Conservation (phyloP, 2,888 invertebrate species). For the Luperina testacea region DNA sequence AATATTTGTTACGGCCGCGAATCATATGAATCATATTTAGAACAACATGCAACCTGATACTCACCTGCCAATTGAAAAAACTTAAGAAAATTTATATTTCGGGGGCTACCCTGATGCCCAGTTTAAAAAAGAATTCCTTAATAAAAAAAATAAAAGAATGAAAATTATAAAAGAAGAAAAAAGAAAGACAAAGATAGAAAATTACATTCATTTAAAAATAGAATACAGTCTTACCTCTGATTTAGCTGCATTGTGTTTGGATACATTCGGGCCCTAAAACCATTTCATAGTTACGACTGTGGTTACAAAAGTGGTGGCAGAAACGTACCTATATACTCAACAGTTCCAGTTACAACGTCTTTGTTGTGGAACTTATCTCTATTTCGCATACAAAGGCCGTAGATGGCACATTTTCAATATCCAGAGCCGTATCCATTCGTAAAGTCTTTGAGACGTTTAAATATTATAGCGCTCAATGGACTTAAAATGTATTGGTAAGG, state of each 20-base stretch:
- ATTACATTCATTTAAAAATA: background rate
- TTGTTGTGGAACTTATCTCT: slow-evolving; percentile 46
- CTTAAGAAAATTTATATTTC: background rate
- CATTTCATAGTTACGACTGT: slow-evolving; percentile 20
- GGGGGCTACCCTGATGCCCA: background rate
- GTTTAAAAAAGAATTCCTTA: background rate
- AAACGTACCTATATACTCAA: slow-evolving; percentile 18
- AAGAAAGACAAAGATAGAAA: background rate
- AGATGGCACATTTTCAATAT: slow-evolving; percentile 38
- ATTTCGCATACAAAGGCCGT: slow-evolving; percentile 40
- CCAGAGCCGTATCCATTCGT: slow-evolving; percentile 30
- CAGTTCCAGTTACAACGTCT: slow-evolving; percentile 38
- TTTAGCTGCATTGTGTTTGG: background rate
- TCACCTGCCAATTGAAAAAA: background rate
- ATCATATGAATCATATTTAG: background rate
- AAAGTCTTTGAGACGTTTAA: slow-evolving; percentile 34
- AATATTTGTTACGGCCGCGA: background rate
- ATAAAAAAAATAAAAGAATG: background rate
- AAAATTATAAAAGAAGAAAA: background rate
- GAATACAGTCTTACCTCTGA: background rate
- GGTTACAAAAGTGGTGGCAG: slow-evolving; percentile 17
- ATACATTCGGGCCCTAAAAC: slow-evolving; percentile 4
- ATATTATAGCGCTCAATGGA: slow-evolving; percentile 26
- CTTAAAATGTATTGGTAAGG: slow-evolving; percentile 13
- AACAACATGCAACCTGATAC: background rate